Base-by-base conservation (phyloP, 2,888 invertebrate species). In the Lissonota sp. region DNA sequence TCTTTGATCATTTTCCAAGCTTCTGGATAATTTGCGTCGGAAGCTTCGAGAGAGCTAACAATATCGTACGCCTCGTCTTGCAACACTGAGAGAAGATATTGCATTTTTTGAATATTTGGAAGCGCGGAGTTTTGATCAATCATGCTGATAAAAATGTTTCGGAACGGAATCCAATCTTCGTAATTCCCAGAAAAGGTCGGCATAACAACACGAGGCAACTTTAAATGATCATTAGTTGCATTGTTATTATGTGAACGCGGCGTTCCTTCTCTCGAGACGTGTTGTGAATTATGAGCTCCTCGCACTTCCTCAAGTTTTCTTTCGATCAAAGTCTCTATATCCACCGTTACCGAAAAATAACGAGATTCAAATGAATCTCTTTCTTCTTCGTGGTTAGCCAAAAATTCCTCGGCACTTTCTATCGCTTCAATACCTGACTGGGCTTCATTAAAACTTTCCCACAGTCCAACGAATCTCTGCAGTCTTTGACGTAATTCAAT, bases 41-140 rank as follows among this genome's bases (percentile, higher is more conserved):
- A 73, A 8, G 83, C 44, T 42, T 84, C 80, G 16, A 87, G 82
- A 7, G 70, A 57, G 46, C 81, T 67, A 8, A 82, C 80, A 2
- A 83, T 55, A 75, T 84, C 73, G 6, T 79, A 67, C 5, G 84
- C 82, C 8, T 53, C 63, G 4, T 58, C 77, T 6, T 69, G 51
- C 4, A 84, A 49, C 1, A 77, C 66, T 1, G 72, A 39, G 16
- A 49, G 26, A 7, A 84, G 71, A 60, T 84, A 83, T 42, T 83
- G 83, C 44, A 79, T 80, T 58, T 83, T 84, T 42, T 83, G 75
- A 42, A 82, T 76, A 8, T 76, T 69, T 7, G 78, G 5, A 6
- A 51, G 6, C 6, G 16, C 16, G 26, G n/a, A n/a, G 40, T 51
- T 67, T 8, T 7, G n/a, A 55, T 66, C 49, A 14, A 67, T 55